These are phyloP conservation scores for Aplocera efformata DNA, from an alignment of 2,888 invertebrate genomes.

Conservation along the genomic window DNA sequence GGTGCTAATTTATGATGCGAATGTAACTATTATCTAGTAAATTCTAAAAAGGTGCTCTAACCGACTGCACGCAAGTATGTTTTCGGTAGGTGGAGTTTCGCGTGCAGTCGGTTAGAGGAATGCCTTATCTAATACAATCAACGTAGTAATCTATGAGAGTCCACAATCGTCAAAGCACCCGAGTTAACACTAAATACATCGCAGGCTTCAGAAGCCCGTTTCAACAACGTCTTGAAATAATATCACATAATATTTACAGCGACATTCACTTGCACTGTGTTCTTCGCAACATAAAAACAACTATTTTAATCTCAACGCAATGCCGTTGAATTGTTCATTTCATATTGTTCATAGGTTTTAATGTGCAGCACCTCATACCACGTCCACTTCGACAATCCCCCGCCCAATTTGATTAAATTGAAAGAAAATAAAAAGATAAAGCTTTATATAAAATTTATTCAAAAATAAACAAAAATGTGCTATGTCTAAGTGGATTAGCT, in stretches of 20 bases:
- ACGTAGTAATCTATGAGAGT: constrained; percentile 72
- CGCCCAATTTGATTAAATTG: constrained; percentile 53
- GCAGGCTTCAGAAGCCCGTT: constrained; percentile 74
- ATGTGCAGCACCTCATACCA: constrained; percentile 74
- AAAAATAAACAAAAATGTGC: constrained; percentile 43
- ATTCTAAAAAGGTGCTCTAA: constrained; percentile 64
- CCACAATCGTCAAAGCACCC: constrained; percentile 80
- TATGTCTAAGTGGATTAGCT: constrained; percentile 51
- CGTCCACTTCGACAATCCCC: constrained; percentile 76
- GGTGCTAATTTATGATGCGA: constrained; percentile 65
- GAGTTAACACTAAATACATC: constrained; percentile 77
- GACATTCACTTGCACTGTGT: constrained; percentile 69
- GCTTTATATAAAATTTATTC: constrained; percentile 57
- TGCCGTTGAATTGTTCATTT: constrained; percentile 44
- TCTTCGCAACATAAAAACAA: constrained; percentile 50
- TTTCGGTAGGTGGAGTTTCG: not conserved
- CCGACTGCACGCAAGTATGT: constrained; percentile 43
- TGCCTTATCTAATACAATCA: constrained; percentile 68
- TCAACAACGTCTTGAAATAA: constrained; percentile 72
- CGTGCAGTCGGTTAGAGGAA: constrained; percentile 48
- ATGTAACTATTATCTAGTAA: constrained; percentile 70
- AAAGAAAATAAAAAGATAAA: constrained; percentile 50
- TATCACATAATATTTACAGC: constrained; percentile 75
- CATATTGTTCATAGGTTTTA: constrained; percentile 57
- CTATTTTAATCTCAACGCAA: constrained; percentile 46